Evolutionary conservation across 2,888 invertebrate genomes (phyloP), one percentile per base, ranked within the genome.

Genomic region (Megamerina dolium): DNA sequence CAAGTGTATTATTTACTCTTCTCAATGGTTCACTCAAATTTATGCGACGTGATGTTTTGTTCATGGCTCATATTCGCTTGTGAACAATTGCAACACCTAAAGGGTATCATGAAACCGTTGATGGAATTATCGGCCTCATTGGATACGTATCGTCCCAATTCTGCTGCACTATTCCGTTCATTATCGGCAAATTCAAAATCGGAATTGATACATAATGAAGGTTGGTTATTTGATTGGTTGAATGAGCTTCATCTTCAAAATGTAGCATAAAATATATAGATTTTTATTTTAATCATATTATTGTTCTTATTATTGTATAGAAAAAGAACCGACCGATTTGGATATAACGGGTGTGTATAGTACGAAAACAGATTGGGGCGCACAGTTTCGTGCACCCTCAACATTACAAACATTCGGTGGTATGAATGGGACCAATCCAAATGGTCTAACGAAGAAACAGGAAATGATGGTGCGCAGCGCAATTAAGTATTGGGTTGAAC

Each of bases 401-500:
- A 75, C 77, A 30, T 68, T 84, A 18, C 83, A 83, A 66, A 79
- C 76, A 32, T 83, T 85, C 55, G 64, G 61, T 45, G 53, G 58
- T 8, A 54, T 55, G 5, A 58, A 57, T 23, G 64, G 76, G 1
- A 59, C 76, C 3, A 84, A 88, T 52, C 88, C 88, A 0, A 89
- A 88, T 53, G 87, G 87, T 0, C 71, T 89, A 37, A 82, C 83
- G 1, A 83, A 83, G 65, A 89, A 88, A 60, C 88, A 89, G 61
- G 88, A 89, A 67, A 77, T 87, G 73, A 75, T 89, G 70, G 88
- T 89, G 2, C 76, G 89, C 52, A 88, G 87, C 23, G 87, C 89
- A 14, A 90, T 89, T 58, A 89, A 88, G 60, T 89, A 90, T 61
- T 90, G 89, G 89, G 89, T 90, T 20, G 89, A 90, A 61, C 74